A percentile compares a stretch with the other conserved stretches of the same genome.
Evolutionary conservation across 2,113 vertebrate genomes (phyloP).

Genomic region (Columba janthina): DNA sequence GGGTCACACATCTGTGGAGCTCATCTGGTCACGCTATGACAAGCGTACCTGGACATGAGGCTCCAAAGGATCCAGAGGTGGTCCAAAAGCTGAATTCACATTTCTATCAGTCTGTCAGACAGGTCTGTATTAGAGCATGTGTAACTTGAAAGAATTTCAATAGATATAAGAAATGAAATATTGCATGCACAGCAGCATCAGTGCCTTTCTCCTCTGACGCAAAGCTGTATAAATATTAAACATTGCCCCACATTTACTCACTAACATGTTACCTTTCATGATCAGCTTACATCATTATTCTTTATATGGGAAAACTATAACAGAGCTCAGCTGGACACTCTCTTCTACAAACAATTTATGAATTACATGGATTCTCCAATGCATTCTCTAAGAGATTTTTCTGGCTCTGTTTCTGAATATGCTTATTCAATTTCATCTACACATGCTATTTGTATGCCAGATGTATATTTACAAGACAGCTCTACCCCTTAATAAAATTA

Average conservation of each 20-base stretch:
- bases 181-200: background rate
- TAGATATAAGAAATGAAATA: background rate
- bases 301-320: background rate
- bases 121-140: background rate
- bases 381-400: background rate
- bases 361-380: background rate
- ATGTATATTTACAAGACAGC: conserved; percentile 32
- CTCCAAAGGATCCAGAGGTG: background rate
- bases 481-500: conserved; percentile 35
- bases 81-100: background rate
- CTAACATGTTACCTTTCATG: background rate
- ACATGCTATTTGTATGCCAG: conserved; percentile 26
- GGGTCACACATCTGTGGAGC: fast-evolving
- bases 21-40: background rate
- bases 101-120: background rate
- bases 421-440: conserved; percentile 11
- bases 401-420: conserved; percentile 2
- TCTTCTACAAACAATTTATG: background rate
- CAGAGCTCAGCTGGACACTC: background rate
- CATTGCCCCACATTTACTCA: background rate
- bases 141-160: background rate
- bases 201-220: background rate
- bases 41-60: background rate
- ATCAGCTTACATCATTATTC: conserved; percentile 20
- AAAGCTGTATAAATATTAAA: background rate